Evolutionary conservation across 2,888 invertebrate genomes (phyloP).

Genomic region (Clitarchus hookeri): DNA sequence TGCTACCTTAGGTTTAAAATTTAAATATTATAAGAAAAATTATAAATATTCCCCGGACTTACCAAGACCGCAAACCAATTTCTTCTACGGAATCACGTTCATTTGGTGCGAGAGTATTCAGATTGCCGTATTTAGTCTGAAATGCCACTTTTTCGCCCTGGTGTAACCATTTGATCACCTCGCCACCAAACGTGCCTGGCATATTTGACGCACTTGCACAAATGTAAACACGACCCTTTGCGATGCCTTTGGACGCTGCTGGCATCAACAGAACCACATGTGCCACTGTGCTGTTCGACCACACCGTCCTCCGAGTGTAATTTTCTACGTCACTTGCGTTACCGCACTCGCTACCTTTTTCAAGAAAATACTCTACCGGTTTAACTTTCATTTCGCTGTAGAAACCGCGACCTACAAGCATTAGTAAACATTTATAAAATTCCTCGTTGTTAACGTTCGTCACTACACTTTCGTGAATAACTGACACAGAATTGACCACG

Average conservation of each 20-base stretch:
- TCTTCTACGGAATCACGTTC: not conserved
- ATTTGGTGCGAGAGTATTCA: not conserved
- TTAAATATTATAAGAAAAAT: not conserved
- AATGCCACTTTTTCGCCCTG: constrained; percentile 43
- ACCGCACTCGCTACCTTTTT: constrained; percentile 38
- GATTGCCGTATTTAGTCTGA: constrained; percentile 22
- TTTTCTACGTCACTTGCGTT: constrained; percentile 33
- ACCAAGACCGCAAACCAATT: not conserved
- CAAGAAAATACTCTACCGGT: constrained; percentile 36
- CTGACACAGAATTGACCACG: constrained; percentile 41
- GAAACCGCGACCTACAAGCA: constrained; percentile 42
- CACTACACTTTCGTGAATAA: constrained; percentile 42
- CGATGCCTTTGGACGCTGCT: constrained; percentile 33
- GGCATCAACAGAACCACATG: constrained; percentile 41
- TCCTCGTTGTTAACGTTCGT: constrained; percentile 37
- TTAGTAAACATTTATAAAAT: constrained; percentile 41
- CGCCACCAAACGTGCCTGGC: constrained; percentile 42
- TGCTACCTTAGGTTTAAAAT: no score
- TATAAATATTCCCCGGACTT: not conserved
- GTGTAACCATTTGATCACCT: constrained; percentile 46
- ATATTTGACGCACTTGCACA: constrained; percentile 31
- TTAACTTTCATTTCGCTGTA: constrained; percentile 40
- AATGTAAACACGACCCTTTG: constrained; percentile 21
- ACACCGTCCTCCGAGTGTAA: constrained; percentile 38
- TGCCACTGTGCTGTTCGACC: constrained; percentile 40